phyloP scores from a whole-genome alignment of 2,797 vertebrate genomes.

The Morelia viridis region DNA sequence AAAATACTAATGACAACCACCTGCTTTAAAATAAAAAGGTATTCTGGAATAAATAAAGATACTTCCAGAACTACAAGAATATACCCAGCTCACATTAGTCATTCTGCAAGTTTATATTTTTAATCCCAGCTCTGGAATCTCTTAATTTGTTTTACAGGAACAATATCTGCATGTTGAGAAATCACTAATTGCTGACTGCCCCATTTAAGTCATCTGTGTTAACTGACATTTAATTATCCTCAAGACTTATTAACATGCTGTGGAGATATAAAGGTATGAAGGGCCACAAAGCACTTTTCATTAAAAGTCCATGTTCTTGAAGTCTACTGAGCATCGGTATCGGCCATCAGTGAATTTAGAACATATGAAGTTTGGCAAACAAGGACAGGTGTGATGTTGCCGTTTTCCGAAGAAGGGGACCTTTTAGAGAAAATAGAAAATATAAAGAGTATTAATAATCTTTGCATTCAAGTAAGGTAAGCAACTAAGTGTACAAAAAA shows the following conservation, averaged over 20 bases:
- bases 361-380: slow-evolving; percentile 82
- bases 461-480: background rate
- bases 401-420: slow-evolving; percentile 85
- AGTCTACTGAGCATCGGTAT: slow-evolving; percentile 83
- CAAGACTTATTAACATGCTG: background rate
- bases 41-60: background rate
- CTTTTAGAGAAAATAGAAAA: slow-evolving; percentile 58
- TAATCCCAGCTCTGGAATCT: background rate
- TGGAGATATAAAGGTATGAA: background rate
- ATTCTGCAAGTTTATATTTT: background rate
- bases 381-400: slow-evolving; percentile 88
- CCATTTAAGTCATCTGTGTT: background rate
- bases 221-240: background rate
- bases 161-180: background rate
- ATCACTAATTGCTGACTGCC: background rate
- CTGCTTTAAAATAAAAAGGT: background rate
- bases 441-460: background rate
- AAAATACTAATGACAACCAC: background rate
- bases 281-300: background rate
- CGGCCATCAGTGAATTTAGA: slow-evolving; percentile 75
- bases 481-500: background rate
- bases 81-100: background rate
- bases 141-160: background rate
- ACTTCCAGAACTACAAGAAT: background rate
- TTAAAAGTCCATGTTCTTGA: slow-evolving; percentile 86